A percentile compares a stretch with the other conserved stretches of the same genome.
These are phyloP conservation scores for Stenurella melanura DNA, from an alignment of 2,888 invertebrate genomes.

Conservation along the genomic window DNA sequence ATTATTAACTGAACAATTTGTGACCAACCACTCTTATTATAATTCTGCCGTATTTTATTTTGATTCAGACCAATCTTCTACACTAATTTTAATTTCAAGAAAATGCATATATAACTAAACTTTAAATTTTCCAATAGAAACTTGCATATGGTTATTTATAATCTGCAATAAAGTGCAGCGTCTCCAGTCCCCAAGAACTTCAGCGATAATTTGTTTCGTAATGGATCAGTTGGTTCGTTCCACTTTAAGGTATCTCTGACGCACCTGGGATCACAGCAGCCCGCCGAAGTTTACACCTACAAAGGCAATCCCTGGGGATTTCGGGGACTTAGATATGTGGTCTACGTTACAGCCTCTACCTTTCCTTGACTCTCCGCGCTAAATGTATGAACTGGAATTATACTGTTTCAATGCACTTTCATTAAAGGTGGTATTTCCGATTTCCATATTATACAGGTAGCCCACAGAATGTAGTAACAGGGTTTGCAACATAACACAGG, in stretches of 20 bases:
- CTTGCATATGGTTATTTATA: not conserved
- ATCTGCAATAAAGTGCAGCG: not conserved
- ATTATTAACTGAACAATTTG: too few species aligned
- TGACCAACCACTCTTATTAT: too few species aligned
- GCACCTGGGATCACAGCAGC: slow-evolving; percentile 61
- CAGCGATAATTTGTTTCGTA: slow-evolving; percentile 59
- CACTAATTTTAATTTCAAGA: too few species aligned
- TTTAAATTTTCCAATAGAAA: not conserved
- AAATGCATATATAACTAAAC: too few species aligned
- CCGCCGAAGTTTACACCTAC: slow-evolving; percentile 53
- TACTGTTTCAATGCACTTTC: slow-evolving; percentile 21
- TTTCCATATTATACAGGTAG: not conserved
- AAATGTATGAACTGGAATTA: slow-evolving; percentile 32
- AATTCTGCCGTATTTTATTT: too few species aligned
- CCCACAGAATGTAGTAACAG: too few species aligned
- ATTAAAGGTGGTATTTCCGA: slow-evolving; percentile 14
- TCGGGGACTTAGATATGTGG: slow-evolving; percentile 42
- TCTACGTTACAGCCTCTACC: slow-evolving; percentile 36
- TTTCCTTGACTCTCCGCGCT: slow-evolving; percentile 27
- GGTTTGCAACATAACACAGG: too few species aligned
- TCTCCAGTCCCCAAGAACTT: slow-evolving; percentile 33
- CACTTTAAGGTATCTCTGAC: slow-evolving; percentile 62
- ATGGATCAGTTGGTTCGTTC: slow-evolving; percentile 62
- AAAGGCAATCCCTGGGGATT: slow-evolving; percentile 47
- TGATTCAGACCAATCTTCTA: too few species aligned